These are phyloP conservation scores for Spialia ferax DNA, from an alignment of 2,888 invertebrate genomes.

Conservation along the genomic window DNA sequence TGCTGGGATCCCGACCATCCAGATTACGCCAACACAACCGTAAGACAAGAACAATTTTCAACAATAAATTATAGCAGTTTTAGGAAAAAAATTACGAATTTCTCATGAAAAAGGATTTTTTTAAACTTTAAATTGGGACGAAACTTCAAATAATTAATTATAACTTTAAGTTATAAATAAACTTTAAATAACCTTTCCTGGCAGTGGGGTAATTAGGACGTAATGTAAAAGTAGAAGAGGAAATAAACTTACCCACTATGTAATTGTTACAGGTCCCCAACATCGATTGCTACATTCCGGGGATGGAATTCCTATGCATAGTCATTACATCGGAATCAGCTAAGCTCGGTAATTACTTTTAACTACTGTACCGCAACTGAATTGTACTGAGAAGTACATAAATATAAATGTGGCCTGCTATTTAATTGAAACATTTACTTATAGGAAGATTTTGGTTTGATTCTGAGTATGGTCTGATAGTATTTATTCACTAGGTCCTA, in stretches of 20 bases:
- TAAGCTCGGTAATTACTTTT: slow-evolving; percentile 68
- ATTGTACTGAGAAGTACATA: neutral
- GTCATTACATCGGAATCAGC: slow-evolving; percentile 80
- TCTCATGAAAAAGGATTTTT: too few relatives aligned
- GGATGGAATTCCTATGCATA: slow-evolving; percentile 79
- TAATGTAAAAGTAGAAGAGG: neutral
- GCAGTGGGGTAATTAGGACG: too few relatives aligned
- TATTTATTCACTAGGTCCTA: too few relatives aligned
- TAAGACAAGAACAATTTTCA: slow-evolving; percentile 48
- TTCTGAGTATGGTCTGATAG: too few relatives aligned
- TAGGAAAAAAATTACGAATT: neutral
- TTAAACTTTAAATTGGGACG: too few relatives aligned
- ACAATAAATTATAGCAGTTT: neutral
- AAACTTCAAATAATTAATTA: too few relatives aligned
- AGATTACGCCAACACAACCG: slow-evolving; percentile 77
- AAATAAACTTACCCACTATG: neutral
- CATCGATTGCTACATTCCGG: slow-evolving; percentile 82
- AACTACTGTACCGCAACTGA: neutral
- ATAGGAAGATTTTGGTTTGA: too few relatives aligned
- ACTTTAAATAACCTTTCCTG: too few relatives aligned
- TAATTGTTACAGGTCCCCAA: slow-evolving; percentile 68
- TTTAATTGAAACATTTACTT: too few relatives aligned
- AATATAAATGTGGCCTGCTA: too few relatives aligned
- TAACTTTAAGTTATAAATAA: too few relatives aligned
- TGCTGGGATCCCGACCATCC: slow-evolving; percentile 84